Conservation (phyloP, 2,888 invertebrate genomes). For the Drosophila nr. fundita region DNA sequence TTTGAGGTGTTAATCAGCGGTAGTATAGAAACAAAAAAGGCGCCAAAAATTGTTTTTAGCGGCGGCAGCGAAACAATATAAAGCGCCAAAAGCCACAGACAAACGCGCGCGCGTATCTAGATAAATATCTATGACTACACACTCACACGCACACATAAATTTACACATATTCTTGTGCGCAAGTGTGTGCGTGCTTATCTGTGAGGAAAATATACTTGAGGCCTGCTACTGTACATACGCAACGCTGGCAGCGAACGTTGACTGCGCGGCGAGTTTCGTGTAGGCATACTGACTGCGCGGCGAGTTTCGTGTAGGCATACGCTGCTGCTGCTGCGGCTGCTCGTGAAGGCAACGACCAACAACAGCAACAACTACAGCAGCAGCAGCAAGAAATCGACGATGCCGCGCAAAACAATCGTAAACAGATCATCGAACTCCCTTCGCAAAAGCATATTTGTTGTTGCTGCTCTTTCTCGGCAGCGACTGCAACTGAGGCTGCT, state of each 20-base stretch:
- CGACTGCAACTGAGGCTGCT: conserved; percentile 16
- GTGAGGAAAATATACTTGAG: conserved; percentile 72
- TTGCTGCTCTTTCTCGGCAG: conserved; percentile 12
- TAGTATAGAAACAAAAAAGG: conserved; percentile 31
- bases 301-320: conserved; percentile 40
- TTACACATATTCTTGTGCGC: neutral
- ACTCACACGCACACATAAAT: neutral
- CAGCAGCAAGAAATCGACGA: conserved; percentile 37
- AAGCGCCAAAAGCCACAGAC: conserved; percentile 63
- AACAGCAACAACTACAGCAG: conserved; percentile 37
- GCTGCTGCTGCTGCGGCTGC: conserved; percentile 19
- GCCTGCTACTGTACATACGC: conserved; percentile 77
- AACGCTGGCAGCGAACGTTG: conserved; percentile 36
- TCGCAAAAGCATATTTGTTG: conserved; percentile 27
- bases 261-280: conserved; percentile 29
- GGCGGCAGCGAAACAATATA: conserved; percentile 34
- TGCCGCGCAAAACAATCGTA: conserved; percentile 76
- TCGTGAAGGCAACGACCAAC: conserved; percentile 70
- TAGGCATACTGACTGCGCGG: conserved; percentile 46
- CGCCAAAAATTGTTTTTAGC: conserved; percentile 31
- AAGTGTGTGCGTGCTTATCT: conserved; percentile 28
- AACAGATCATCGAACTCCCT: conserved; percentile 84
- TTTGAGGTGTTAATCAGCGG: conserved; percentile 75
- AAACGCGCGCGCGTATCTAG: conserved; percentile 72
- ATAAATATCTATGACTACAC: conserved; percentile 64